Base-by-base conservation (phyloP, 2,888 invertebrate genomes). In the Brachypalpus laphriformis region DNA sequence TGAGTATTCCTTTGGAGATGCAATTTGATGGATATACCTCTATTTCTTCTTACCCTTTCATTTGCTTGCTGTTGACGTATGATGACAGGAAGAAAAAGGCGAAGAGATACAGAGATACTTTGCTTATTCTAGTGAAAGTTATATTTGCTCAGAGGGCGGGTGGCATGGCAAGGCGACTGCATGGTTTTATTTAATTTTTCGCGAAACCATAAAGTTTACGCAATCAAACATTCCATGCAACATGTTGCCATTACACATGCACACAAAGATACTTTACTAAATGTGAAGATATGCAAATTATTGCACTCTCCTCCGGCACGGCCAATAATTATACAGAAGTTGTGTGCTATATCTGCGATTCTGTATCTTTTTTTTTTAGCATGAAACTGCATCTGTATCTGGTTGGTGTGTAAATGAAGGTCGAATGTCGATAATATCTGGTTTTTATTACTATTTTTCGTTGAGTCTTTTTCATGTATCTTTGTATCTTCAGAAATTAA, bases 11-110 rank as follows among this genome's bases (percentile, higher is more conserved):
- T 65, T 49, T 34, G 14, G 11, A 70, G 45, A 56, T 57, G 66
- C 77, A 45, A 66, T 77, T 82, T 66, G 63, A 75, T 82, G 81
- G 63, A 75, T 37, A 37, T 63, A 76, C n/a, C n/a, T n/a, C n/a
- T n/a, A n/a, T n/a, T n/a, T n/a, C n/a, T n/a, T n/a, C n/a, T n/a
- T n/a, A n/a, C n/a, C n/a, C 70, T 82, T 82, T 76, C 76, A 82
- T 76, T 70, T 75, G 31, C 57, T 37, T 54, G 37, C 51, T 68
- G 61, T 74, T 74, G 66, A 74, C 56, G 56, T 56, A 66, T 40
- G 42, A 49, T 25, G 16, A 54, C 25, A 40, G 31, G 25, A 20
- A 11, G 4, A 0, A n/a, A 7, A 18, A 9, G 11, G 11, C 31
- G 11, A 7, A 9, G 0, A 18, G 4, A 18, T 9, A 4, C 14